Evolutionary conservation across 2,113 vertebrate genomes (phyloP).

Genomic region (Lanius collurio): DNA sequence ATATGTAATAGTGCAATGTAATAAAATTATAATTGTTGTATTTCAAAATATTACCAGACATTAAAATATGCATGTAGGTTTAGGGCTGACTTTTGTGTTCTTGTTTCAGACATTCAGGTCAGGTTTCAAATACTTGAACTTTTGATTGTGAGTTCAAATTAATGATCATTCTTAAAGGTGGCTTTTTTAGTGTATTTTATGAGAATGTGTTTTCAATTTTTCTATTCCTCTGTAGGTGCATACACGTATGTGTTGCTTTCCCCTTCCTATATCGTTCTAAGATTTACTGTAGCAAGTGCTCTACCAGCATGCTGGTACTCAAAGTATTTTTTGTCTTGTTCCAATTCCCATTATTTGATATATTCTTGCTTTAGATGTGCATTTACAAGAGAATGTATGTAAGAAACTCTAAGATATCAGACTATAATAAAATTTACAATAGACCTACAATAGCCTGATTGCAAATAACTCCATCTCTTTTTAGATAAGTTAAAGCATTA

Average conservation of each 20-base stretch:
- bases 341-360: background rate
- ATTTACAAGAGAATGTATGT: background rate
- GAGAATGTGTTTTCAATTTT: background rate
- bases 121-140: background rate
- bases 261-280: background rate
- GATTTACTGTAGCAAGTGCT: background rate
- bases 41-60: background rate
- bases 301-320: background rate
- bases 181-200: background rate
- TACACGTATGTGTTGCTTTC: background rate
- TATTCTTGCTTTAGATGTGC: background rate
- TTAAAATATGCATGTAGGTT: background rate
- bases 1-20: background rate
- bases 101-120: background rate
- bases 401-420: background rate
- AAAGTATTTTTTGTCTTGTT: background rate
- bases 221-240: background rate
- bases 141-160: background rate
- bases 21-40: background rate
- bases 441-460: background rate
- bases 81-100: background rate
- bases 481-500: no score
- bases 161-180: background rate
- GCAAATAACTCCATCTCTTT: background rate
- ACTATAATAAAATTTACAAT: background rate